phyloP scores from a whole-genome alignment of 2,113 vertebrate genomes.

The Myotis yumanensis region DNA sequence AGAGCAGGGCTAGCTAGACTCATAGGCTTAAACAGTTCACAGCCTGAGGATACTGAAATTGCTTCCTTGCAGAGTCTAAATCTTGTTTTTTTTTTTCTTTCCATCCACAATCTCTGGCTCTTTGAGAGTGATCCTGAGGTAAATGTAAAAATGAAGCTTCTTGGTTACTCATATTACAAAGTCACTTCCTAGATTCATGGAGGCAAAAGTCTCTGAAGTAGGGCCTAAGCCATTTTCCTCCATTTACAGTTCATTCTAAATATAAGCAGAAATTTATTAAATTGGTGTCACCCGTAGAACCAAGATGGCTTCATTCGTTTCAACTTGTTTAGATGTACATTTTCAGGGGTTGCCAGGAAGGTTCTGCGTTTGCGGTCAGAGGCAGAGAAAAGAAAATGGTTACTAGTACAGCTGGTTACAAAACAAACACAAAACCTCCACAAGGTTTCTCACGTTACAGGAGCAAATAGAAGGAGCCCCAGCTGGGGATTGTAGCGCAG shows the following conservation, averaged over 20 bases:
- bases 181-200: constrained; percentile 56
- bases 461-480: constrained; percentile 72
- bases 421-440: constrained; percentile 74
- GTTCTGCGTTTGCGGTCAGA: constrained; percentile 57
- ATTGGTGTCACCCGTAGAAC: background rate
- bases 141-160: constrained; percentile 11
- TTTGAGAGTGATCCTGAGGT: constrained; percentile 23
- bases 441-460: constrained; percentile 79
- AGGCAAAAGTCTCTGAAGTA: background rate
- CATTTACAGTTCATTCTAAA: background rate
- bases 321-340: constrained; percentile 22
- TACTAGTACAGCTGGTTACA: constrained; percentile 65
- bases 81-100: background rate
- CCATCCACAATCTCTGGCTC: background rate
- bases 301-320: constrained; percentile 55
- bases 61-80: constrained; percentile 20
- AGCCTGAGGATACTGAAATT: background rate
- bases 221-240: background rate
- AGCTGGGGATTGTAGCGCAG: constrained; percentile 56
- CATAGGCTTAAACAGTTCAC: background rate
- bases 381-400: constrained; percentile 29
- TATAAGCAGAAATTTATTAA: background rate
- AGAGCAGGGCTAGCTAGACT: background rate
- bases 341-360: constrained; percentile 41
- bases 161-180: background rate